phyloP scores from a whole-genome alignment of 1,140 invertebrate species.

The Ctenoplectra terminalis region DNA sequence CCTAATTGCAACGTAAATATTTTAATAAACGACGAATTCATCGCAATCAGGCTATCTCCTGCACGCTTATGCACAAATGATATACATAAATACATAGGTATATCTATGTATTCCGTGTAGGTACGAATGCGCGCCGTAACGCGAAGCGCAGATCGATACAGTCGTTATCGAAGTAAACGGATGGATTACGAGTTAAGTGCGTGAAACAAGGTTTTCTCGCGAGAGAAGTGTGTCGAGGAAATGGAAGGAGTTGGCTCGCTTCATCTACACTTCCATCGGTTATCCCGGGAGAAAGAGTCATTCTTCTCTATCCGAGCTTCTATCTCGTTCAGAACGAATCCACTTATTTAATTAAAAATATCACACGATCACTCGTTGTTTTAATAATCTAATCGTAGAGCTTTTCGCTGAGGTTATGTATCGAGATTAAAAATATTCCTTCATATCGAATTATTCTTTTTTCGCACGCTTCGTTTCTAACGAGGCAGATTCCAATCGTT shows the following conservation, averaged over 20 bases:
- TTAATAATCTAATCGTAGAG: background rate
- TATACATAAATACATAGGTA: no score
- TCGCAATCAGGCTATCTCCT: background rate
- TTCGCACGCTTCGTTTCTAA: no score
- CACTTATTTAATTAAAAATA: conserved; percentile 13
- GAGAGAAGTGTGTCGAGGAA: background rate
- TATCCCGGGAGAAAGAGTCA: background rate
- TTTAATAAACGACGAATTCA: background rate
- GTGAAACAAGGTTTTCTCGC: conserved; percentile 50
- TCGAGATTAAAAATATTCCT: no score
- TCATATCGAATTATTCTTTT: no score
- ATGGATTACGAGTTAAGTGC: conserved; percentile 61
- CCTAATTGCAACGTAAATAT: conserved; percentile 5
- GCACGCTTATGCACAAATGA: conserved; percentile 35
- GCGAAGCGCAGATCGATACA: conserved; percentile 58
- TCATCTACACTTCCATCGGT: background rate
- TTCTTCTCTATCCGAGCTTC: no score
- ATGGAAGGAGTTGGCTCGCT: background rate
- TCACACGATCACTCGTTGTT: conserved; percentile 12
- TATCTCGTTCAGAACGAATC: background rate
- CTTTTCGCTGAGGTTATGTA: no score
- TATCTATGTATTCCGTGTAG: conserved; percentile 57
- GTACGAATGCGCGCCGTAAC: conserved; percentile 52
- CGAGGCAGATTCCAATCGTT: no score
- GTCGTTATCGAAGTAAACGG: conserved; percentile 71